Evolutionary conservation across 1,140 invertebrate genomes (phyloP).

Genomic region (Zophobas atratus): DNA sequence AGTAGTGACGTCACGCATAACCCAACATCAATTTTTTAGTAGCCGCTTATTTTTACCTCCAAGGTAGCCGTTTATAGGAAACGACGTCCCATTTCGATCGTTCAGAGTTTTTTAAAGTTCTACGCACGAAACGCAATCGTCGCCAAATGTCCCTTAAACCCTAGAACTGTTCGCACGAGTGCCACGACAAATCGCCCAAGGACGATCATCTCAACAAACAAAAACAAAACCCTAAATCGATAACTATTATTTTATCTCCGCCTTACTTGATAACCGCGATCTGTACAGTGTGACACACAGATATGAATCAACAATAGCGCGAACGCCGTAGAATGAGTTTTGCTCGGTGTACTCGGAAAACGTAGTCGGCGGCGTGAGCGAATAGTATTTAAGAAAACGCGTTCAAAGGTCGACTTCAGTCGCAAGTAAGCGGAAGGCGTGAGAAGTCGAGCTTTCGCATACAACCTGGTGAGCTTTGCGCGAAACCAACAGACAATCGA

Average conservation of each 20-base stretch:
- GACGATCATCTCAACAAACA: constrained; percentile 1
- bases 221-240: constrained; percentile 21
- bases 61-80: constrained; percentile 1
- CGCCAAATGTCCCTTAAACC: not conserved
- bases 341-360: constrained; percentile 27
- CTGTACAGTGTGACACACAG: constrained; percentile 21
- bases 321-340: constrained; percentile 3
- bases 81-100: constrained; percentile 4
- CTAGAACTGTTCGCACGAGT: not conserved
- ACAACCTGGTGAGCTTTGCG: constrained; percentile 15
- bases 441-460: constrained; percentile 13
- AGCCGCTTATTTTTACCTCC: constrained; percentile 24
- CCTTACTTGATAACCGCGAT: constrained; percentile 30
- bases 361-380: constrained; percentile 25
- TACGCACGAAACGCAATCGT: not conserved
- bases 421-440: constrained; percentile 7
- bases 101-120: not conserved
- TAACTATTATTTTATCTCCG: not conserved
- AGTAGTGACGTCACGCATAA: constrained; percentile 9
- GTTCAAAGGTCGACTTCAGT: constrained; percentile 22
- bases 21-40: constrained; percentile 21
- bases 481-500: constrained; percentile 17
- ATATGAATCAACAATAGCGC: constrained; percentile 34
- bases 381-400: constrained; percentile 42
- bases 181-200: constrained; percentile 4